phyloP scores from a whole-genome alignment of 2,888 invertebrate species.

The Aporophyla lueneburgensis region DNA sequence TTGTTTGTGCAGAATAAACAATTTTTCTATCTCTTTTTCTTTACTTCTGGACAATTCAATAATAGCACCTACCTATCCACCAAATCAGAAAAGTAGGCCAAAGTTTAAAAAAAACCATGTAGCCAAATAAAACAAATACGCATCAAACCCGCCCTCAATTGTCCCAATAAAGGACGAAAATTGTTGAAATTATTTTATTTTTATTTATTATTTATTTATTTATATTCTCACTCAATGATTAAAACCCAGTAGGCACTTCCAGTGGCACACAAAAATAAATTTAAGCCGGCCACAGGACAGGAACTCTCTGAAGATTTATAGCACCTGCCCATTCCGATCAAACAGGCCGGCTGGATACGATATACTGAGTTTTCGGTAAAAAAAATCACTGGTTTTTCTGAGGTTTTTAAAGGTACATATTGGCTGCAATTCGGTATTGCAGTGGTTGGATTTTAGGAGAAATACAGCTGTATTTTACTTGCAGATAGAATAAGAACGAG shows the following conservation, averaged over 20 bases:
- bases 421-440: slow-evolving; percentile 10
- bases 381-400: slow-evolving; percentile 27
- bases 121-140: background rate
- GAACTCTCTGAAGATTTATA: slow-evolving; percentile 54
- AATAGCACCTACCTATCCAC: no score
- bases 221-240: slow-evolving; percentile 46
- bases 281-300: slow-evolving; percentile 38
- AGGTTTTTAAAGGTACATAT: background rate
- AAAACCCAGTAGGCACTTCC: slow-evolving; percentile 34
- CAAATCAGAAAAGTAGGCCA: no score
- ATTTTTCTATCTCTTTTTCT: no score
- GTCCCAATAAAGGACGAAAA: slow-evolving; percentile 21
- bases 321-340: slow-evolving; percentile 60
- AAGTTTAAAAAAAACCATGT: no score
- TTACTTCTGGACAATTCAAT: no score
- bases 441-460: background rate
- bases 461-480: background rate
- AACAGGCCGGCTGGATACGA: slow-evolving; percentile 34
- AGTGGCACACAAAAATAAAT: slow-evolving; percentile 50
- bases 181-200: no score
- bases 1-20: no score
- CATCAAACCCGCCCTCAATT: background rate
- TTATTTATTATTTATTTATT: no score
- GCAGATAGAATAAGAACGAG: background rate
- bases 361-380: slow-evolving; percentile 31